A percentile compares a stretch with the other conserved stretches of the same genome.
Conservation (phyloP, 2,797 vertebrate species). For the Myripristis jacobus region DNA sequence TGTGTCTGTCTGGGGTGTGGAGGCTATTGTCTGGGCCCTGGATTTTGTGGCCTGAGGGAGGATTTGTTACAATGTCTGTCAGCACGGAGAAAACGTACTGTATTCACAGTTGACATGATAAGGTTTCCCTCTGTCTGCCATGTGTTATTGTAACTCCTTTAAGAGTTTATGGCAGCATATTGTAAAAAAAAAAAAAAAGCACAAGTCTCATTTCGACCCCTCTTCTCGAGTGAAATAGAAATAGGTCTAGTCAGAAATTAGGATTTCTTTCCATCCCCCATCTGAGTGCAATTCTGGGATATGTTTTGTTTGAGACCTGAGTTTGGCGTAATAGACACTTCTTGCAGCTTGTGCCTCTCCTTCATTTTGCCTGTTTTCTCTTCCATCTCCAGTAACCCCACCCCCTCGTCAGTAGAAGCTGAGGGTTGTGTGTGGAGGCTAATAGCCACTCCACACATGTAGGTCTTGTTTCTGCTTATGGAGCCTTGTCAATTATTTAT, state of each 20-base stretch:
- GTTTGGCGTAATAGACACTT: slow-evolving; percentile 6
- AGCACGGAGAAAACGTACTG: slow-evolving; percentile 31
- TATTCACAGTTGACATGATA: slow-evolving; percentile 63
- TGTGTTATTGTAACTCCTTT: slow-evolving; percentile 57
- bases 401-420: neutral
- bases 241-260: slow-evolving; percentile 8
- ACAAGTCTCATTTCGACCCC: neutral
- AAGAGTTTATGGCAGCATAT: slow-evolving; percentile 29
- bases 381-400: neutral
- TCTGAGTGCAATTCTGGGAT: neutral
- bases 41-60: slow-evolving; percentile 62
- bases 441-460: slow-evolving; percentile 16
- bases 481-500: slow-evolving; percentile 54
- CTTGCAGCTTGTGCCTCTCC: neutral
- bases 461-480: slow-evolving; percentile 23
- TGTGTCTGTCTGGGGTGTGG: slow-evolving; percentile 54
- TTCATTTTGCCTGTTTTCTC: neutral
- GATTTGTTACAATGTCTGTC: slow-evolving; percentile 67
- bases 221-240: slow-evolving; percentile 29
- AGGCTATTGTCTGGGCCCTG: slow-evolving; percentile 64
- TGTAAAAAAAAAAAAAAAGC: neutral
- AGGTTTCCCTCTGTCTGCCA: slow-evolving; percentile 72
- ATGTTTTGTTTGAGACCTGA: slow-evolving; percentile 6
- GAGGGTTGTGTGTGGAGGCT: neutral
- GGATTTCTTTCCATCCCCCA: neutral